Base-by-base conservation (phyloP, 2,888 invertebrate species). In the Tromatobia lineatoria region DNA sequence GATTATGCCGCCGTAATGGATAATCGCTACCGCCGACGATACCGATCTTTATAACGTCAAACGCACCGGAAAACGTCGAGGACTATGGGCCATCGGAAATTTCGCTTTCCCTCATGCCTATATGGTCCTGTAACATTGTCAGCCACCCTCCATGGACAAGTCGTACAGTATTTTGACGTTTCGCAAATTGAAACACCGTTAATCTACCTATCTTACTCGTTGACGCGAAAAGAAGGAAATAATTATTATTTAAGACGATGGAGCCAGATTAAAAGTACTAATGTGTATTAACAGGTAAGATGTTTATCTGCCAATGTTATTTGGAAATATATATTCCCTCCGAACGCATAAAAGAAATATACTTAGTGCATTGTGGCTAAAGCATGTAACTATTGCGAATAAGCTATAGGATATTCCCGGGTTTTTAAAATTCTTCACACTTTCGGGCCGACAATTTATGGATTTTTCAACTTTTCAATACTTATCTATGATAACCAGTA, bases 1-100 rank as follows among this genome's bases (percentile, higher is more conserved):
- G 92, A 92, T 93, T 92, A 92, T 92, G 90, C 90, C 89, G 89
- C 91, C 88, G 91, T 92, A 91, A 90, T 88, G 90, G 91, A 92
- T 92, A 92, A 93, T 91, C 93, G 90, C 91, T 90, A 91, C 90
- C 90, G 90, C 89, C 88, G 87, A 89, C 91, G 92, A 92, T 92
- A 91, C 90, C 88, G 87, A 92, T 92, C 92, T 92, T 91, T 91
- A 91, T 90, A 90, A 90, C 90, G 89, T 88, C 86, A 90, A 92
- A 91, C 87, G 88, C 88, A 85, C 81, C 87, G 89, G 88, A 89
- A 90, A 88, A 88, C 87, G 85, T 86, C 86, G 86, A 82, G 69
- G 76, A 79, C 78, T 67, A 71, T 57, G 29, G 78, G 38, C 61
- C 42, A 70, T 80, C 70, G 80, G 76, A 80, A 83, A 83, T 83